phyloP scores from a whole-genome alignment of 2,888 invertebrate species.

The Anagyrus pseudococci region DNA sequence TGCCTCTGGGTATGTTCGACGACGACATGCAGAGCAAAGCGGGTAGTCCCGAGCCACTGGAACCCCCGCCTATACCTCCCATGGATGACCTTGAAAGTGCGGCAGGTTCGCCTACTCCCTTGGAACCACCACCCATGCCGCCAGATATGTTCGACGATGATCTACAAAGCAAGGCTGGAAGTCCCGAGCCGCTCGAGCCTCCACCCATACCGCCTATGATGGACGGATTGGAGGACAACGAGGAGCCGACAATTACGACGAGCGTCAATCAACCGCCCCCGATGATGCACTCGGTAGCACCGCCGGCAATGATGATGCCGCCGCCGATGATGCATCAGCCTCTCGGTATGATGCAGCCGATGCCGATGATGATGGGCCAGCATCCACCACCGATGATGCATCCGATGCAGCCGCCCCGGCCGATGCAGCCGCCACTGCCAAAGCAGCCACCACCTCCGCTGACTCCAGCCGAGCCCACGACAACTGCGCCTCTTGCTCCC shows the following conservation, averaged over 20 bases:
- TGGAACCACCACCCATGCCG: conserved; percentile 12
- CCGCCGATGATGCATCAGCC: background rate
- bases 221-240: background rate
- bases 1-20: conserved; percentile 19
- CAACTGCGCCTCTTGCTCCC: conserved; percentile 2
- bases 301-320: background rate
- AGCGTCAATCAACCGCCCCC: background rate
- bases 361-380: too few species aligned
- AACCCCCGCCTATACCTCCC: conserved; percentile 24
- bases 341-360: too few species aligned
- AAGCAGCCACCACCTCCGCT: background rate
- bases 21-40: conserved; percentile 30
- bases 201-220: conserved; percentile 26
- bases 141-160: conserved; percentile 23
- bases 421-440: background rate
- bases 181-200: conserved; percentile 16
- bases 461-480: background rate
- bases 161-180: conserved; percentile 25
- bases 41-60: conserved; percentile 23
- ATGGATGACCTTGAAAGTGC: conserved; percentile 14
- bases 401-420: background rate
- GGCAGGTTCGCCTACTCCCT: conserved; percentile 2
- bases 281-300: background rate
- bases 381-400: too few species aligned
- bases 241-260: background rate